Evolutionary conservation across 2,113 vertebrate species (phyloP), one percentile per base, ranked within the genome.

Genomic region (Cyanocitta stelleri): DNA sequence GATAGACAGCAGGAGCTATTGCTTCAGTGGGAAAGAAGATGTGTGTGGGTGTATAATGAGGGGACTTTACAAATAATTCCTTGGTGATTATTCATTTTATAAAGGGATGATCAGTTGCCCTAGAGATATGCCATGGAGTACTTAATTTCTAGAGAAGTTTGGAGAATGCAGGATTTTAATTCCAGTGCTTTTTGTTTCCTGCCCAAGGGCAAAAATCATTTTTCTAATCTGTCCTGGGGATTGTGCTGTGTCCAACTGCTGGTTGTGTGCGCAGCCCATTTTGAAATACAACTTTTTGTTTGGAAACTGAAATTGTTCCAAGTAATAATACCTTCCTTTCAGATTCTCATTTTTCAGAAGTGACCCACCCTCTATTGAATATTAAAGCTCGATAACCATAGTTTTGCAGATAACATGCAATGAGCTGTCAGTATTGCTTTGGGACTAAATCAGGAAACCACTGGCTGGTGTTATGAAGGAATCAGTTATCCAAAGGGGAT

Each of bases 61-160:
- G 83, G 94, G 88, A 86, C 88, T 83, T 94, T 41, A 94, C 82
- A 90, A 69, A 77, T 62, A 88, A 89, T 95, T 95, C 90, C 62
- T 78, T 44, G 43, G 64, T 52, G 61, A 74, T 95, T 95, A 81
- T 90, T 92, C 51, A 90, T 89, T 90, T 82, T 64, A 43, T 29
- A 86, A 89, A 93, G 68, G 86, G 90, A 49, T 0, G 0, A 82
- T 91, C 73, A 18, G 41, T 64, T 87, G 58, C 87, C 58, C 49
- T 68, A 30, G 78, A 79, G 68, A 82, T 85, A 64, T 51, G 29
- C 37, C 32, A 27, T 13, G 37, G 52, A 89, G 49, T 44, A 23
- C 32, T 82, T 87, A 11, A 48, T 80, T 87, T 94, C 55, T 69
- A 10, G 74, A 63, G 67, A 35, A 48, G 11, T 62, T 74, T 87